Evolutionary conservation across 2,113 vertebrate genomes (phyloP).

Genomic region (Eulacestoma nigropectus): DNA sequence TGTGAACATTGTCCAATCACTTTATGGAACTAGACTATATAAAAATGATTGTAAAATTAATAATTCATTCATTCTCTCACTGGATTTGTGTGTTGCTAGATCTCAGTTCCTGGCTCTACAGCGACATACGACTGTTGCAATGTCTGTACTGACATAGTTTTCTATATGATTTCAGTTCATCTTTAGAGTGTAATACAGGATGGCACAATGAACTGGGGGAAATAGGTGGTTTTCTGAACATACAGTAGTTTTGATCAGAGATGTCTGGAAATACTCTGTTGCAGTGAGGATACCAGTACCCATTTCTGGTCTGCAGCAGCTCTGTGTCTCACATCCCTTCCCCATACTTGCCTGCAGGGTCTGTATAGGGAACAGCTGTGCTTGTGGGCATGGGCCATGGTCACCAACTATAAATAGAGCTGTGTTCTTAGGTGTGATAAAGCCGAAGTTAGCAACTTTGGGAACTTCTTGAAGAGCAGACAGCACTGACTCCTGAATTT

Average conservation of each 20-base stretch:
- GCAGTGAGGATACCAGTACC: not conserved
- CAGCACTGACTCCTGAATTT: not conserved
- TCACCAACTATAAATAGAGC: not conserved
- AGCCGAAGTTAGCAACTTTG: not conserved
- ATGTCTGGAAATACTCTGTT: not conserved
- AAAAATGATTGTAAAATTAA: too few species aligned
- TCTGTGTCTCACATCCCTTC: not conserved
- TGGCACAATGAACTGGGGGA: not conserved
- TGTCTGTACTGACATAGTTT: not conserved
- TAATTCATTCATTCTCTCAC: too few species aligned
- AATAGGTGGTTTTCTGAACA: not conserved
- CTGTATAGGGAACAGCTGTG: not conserved
- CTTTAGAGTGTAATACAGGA: not conserved
- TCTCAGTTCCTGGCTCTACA: too few species aligned
- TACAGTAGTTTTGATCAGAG: not conserved
- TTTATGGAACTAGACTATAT: too few species aligned
- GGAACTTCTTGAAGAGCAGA: not conserved
- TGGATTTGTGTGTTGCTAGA: too few species aligned
- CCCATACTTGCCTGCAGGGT: not conserved
- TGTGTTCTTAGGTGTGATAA: not conserved
- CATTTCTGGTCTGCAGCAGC: not conserved
- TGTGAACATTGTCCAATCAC: too few species aligned
- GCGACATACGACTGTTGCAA: not conserved
- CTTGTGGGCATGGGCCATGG: accelerated
- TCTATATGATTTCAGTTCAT: accelerated